These are phyloP conservation scores for Lipotes vexillifer DNA, from an alignment of 2,113 vertebrate genomes.

Conservation along the genomic window DNA sequence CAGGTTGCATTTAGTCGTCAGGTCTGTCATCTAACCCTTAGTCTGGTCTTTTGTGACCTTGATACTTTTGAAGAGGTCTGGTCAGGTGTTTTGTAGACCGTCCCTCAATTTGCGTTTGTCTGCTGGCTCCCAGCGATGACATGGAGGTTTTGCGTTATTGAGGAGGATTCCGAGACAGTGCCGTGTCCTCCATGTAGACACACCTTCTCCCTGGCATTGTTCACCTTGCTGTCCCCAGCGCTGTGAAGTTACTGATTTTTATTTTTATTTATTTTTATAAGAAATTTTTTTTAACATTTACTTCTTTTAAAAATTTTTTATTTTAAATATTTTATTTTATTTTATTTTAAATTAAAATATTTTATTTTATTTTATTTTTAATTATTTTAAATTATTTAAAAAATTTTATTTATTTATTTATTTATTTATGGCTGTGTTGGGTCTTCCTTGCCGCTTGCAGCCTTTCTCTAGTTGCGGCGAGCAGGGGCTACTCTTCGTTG, in stretches of 20 bases:
- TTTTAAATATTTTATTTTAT: no score
- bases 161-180: neutral
- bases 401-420: no score
- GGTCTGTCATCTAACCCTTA: neutral
- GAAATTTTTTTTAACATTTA: no score
- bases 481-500: no score
- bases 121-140: neutral
- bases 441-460: no score
- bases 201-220: neutral
- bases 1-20: neutral
- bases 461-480: no score
- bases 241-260: neutral
- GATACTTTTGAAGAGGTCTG: neutral
- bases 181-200: accelerated
- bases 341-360: no score
- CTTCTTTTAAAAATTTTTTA: no score
- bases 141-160: neutral
- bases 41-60: neutral
- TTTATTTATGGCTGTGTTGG: no score
- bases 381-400: no score
- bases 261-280: no score
- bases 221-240: neutral
- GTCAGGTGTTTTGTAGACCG: neutral
- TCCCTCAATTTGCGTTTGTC: neutral
- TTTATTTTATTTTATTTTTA: no score